Percentiles rank a stretch among this genome's conserved stretches.
These are phyloP conservation scores for Anhinga anhinga DNA, from an alignment of 2,113 vertebrate genomes.

Conservation along the genomic window DNA sequence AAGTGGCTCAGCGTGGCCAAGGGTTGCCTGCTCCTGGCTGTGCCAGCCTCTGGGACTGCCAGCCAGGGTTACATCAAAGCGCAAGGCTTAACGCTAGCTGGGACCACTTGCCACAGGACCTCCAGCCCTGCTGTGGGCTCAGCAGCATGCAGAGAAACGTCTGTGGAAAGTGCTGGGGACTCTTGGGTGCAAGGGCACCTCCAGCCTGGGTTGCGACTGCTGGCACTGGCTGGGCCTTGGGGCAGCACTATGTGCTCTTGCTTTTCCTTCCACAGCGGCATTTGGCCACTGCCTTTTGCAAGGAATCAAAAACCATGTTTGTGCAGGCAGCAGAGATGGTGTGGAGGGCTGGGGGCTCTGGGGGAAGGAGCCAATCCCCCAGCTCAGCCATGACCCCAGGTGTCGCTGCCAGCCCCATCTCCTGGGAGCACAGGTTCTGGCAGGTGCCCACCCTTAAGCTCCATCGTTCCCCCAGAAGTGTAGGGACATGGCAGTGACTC, in stretches of 20 bases:
- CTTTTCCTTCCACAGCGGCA: fast-evolving
- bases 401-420: neutral
- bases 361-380: neutral
- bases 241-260: neutral
- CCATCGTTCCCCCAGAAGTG: fast-evolving
- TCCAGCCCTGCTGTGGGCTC: neutral
- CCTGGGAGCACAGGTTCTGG: neutral
- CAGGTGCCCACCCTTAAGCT: neutral
- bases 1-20: neutral
- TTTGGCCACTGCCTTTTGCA: neutral
- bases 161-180: neutral
- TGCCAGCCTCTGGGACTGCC: fast-evolving
- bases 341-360: no score
- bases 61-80: neutral
- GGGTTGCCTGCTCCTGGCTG: neutral
- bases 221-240: fast-evolving
- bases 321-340: neutral
- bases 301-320: fast-evolving
- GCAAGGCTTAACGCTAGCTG: neutral
- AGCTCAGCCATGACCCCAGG: fast-evolving
- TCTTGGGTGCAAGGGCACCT: neutral
- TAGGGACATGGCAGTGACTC: neutral
- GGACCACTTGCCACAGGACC: neutral
- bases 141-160: neutral
- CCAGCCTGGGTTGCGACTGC: fast-evolving